These are phyloP conservation scores for Temnothorax longispinosus DNA, from an alignment of 1,140 invertebrate species.

Conservation along the genomic window DNA sequence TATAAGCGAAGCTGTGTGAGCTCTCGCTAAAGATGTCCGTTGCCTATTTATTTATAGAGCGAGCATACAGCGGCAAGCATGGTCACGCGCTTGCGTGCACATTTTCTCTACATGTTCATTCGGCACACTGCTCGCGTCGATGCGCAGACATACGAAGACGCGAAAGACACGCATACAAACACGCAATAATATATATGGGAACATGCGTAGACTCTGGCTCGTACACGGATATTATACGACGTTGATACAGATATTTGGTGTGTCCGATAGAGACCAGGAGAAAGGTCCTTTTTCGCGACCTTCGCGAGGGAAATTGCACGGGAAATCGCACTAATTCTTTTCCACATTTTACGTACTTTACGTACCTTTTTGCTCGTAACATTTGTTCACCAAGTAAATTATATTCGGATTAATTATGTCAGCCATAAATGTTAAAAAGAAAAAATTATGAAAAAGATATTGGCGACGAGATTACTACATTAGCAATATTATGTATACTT, in stretches of 20 bases:
- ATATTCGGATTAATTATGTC: neutral
- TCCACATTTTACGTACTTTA: neutral
- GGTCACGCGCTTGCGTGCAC: slow-evolving; percentile 69
- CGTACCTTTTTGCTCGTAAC: neutral
- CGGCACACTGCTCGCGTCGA: slow-evolving; percentile 30
- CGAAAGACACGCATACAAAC: neutral
- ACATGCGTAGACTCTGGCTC: neutral
- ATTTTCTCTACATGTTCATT: slow-evolving; percentile 54
- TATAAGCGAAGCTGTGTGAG: slow-evolving; percentile 72
- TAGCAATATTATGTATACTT: neutral
- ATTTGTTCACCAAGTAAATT: neutral
- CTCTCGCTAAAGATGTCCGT: slow-evolving; percentile 77
- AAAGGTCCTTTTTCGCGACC: neutral
- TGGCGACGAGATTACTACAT: neutral
- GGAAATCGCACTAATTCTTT: no score
- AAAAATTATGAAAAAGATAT: neutral
- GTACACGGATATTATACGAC: neutral
- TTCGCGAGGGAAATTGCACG: neutral
- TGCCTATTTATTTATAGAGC: slow-evolving; percentile 81
- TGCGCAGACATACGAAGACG: neutral
- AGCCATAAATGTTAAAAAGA: neutral
- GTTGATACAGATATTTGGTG: neutral
- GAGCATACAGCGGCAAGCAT: slow-evolving; percentile 74
- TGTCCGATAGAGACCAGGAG: neutral
- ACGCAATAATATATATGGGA: slow-evolving; percentile 6